Evolutionary conservation across 2,797 vertebrate species (phyloP), one percentile per base, ranked within the genome.

Genomic region (Babyrousa celebensis): DNA sequence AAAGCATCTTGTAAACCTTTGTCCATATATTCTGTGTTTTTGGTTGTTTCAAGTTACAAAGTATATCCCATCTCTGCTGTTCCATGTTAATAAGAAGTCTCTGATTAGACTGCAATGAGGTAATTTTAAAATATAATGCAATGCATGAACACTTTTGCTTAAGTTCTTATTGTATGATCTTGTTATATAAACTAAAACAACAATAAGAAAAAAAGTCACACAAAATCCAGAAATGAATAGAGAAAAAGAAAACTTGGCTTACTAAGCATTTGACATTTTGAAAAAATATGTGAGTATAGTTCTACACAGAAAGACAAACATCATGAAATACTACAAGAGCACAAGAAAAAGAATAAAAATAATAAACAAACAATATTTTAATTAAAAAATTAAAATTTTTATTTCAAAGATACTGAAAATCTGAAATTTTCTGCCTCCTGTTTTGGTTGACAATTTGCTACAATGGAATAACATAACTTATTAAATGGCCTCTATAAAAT

Each of bases 241-340:
- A 36, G 62, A 67, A 67, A 78, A 68, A 43, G 8, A 43, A 12
- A 52, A 60, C 14, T 88, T 15, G 32, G 25, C 16, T 68, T 68
- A 79, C 1, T 93, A 23, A 23, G 77, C 75, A 54, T 83, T 36
- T 75, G 52, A 77, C 6, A 52, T 80, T 94, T 84, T 89, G 75
- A 91, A 85, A 80, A 29, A 0, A 9, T 54, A 89, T 88, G 92
- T 96, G 96, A 94, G 93, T 71, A 96, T 70, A 94, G 74, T 91
- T 96, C 95, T 97, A 43, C 52, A 96, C 84, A 71, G 62, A 89
- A 96, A 97, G 77, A 84, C 54, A 97, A 91, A 58, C 32, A 83
- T 36, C 71, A 72, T 85, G 94, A 95, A 91, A 6, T 74, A 91
- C 96, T 95, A 48, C 36, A 96, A 12, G 54, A 96, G 29, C 60